phyloP scores from a whole-genome alignment of 35 echinoderm and acorn worm species.

The Amphiura filiformis region DNA sequence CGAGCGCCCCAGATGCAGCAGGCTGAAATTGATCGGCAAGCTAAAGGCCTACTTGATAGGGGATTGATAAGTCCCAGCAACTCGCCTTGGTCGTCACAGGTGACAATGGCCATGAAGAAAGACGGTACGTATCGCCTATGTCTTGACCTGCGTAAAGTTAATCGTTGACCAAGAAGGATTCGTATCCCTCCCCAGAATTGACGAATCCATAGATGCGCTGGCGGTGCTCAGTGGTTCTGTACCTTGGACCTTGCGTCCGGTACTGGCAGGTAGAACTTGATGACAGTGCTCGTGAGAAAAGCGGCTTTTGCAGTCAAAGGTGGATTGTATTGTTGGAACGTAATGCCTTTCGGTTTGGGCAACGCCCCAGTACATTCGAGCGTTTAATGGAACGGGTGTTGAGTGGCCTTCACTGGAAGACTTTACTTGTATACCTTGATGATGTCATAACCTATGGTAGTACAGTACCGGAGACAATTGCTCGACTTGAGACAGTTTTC shows the following conservation, averaged over 20 bases:
- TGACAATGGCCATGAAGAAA: constrained; percentile 26
- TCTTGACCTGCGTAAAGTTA: constrained; percentile 42
- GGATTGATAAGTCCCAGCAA: background rate
- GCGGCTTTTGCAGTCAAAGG: constrained; percentile 50
- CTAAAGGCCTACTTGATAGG: constrained; percentile 28
- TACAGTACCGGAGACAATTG: no score
- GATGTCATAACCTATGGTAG: background rate
- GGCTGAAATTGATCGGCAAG: background rate
- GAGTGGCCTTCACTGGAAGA: constrained; percentile 38
- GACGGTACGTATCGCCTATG: constrained; percentile 10
- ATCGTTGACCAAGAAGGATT: background rate
- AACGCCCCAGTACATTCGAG: constrained; percentile 57
- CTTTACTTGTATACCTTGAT: constrained; percentile 39
- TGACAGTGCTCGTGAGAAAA: constrained; percentile 37
- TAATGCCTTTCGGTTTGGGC: constrained; percentile 58
- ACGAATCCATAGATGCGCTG: constrained; percentile 3
- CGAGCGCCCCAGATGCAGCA: background rate
- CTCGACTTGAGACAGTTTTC: no score
- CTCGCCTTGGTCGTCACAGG: constrained; percentile 30
- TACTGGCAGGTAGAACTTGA: constrained; percentile 55
- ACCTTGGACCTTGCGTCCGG: constrained; percentile 54
- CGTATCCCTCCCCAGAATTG: constrained; percentile 33
- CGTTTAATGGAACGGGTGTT: constrained; percentile 46
- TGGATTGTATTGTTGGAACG: constrained; percentile 36
- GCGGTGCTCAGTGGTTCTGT: constrained; percentile 38